Evolutionary conservation across 1,140 invertebrate species (phyloP), one percentile per base, ranked within the genome.

Genomic region (Atta cephalotes): DNA sequence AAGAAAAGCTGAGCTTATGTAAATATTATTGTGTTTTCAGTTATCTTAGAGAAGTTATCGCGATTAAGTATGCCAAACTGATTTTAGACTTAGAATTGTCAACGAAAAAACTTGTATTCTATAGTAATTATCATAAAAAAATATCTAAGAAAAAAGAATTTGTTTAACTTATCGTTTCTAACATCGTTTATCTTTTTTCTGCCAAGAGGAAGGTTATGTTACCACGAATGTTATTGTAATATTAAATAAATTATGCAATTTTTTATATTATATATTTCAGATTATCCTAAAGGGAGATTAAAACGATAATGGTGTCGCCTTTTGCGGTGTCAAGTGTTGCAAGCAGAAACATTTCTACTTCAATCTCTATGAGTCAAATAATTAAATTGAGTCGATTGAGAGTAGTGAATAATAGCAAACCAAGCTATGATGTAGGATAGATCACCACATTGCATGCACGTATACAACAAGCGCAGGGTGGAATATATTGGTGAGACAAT

Each of bases 341-440:
- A 25, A 88, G 88, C n/a, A 92, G 93, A 87, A 93, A 91, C 21
- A 95, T 98, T 89, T 96, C 97, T 92, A 96, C 96, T 25, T 96
- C 97, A 12, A 78, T 95, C 16, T 91, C 94, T 78, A 93, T 95
- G 80, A 96, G 95, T 93, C 96, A 97, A 94, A 97, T 98, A 58
- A 96, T 96, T 53, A 96, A 97, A 93, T 90, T 98, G 76, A 97
- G 98, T 21, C 95, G 98, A 85, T 95, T 99, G 14, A 96, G 98
- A 92, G 98, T 99, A 25, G 99, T 99, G 2, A 99, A 99, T 94
- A 99, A 25, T 93, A 99, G 98, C 86, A 35, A 99, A 98, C 94
- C 96, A 97, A 93, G 98, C 99, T 1, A 99, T 99, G 97, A 96
- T 97, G 25, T 98, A 99, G 92, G 99, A 99, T 56, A 98, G 98